Base-by-base conservation (phyloP, 2,888 invertebrate genomes). In the Tiliacea aurago region DNA sequence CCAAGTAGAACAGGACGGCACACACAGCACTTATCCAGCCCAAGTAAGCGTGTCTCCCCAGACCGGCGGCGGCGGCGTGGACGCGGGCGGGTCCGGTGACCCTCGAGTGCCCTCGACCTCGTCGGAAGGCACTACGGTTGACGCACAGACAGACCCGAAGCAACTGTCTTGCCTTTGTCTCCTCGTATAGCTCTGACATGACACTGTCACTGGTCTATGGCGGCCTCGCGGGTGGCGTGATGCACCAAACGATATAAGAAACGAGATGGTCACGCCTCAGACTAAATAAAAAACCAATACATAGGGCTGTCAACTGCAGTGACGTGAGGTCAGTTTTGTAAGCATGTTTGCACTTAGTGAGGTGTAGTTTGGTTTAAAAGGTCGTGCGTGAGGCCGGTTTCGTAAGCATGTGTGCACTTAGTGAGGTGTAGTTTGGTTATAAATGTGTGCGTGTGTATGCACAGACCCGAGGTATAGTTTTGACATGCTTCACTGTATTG, bases 91-190 rank as follows among this genome's bases (percentile, higher is more conserved):
- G 9, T n/a, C 59, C 37, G 20, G 13, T 37, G 37, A n/a, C 58
- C 37, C 13, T 28, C 28, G 28, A 28, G 28, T 28, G 28, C 28
- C 28, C 28, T n/a, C n/a, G 59, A 59, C 59, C n/a, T 59, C 37
- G 37, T n/a, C 37, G n/a, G 15, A n/a, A 37, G 61, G 61, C 15
- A 59, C n/a, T 61, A 23, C 41, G 41, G 41, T 61, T n/a, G 41
- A n/a, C 41, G 47, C 49, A 20, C n/a, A 33, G n/a, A 23, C 56
- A 55, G 23, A 55, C 65, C 13, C 23, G 64, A 28, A 45, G 11
- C 64, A 64, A 18, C 23, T n/a, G 41, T 7, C 43, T 70, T 70
- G 70, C 43, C 70, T 70, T 53, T 28, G 70, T 51, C 28, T 70
- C 51, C 20, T 70, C 28, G 43, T n/a, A 13, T 20, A 43, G n/a